Evolutionary conservation across 2,888 invertebrate genomes (phyloP), one percentile per base, ranked within the genome.

Genomic region (Tachina fera): DNA sequence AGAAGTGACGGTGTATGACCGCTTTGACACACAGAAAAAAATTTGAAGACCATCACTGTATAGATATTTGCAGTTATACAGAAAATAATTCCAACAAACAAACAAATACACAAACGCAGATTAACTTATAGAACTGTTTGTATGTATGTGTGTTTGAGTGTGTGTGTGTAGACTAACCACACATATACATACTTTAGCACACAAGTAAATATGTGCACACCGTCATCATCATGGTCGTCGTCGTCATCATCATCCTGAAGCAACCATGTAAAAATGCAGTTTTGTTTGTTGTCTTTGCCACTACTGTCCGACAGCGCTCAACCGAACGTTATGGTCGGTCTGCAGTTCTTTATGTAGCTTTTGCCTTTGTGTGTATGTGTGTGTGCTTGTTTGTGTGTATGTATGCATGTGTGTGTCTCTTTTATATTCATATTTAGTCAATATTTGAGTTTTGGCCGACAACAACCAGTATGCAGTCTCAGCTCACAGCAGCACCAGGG

Each of bases 381-480:
- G 13, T 61, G 13, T 68, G 19, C 10, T 8, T 14, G 13, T 67
- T 56, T 61, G 13, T n/a, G 14, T 13, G 49, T 49, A n/a, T n/a
- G 49, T 1, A 13, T 49, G 14, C 3, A 16, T 11, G n/a, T 1
- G 6, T 31, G 31, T 31, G 31, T 19, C 1, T 49, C 41, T 51
- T 67, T 58, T 72, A 5, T 61, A 68, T 81, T 82, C 72, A 79
- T 79, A 86, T 86, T 83, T 83, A 83, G 86, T 83, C 79, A 86
- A 86, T 86, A 86, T 86, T 86, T 86, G 86, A 75, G 67, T 86
- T 86, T 86, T 83, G 86, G 83, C 83, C 83, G 71, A 83, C 86
- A 86, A 86, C 75, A 86, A 76, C 61, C 71, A 86, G 71, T 65
- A 83, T 49, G 49, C 75, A 75, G 83, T 83, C 56, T 19, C 85